Percentiles rank a stretch among this genome's conserved stretches.
phyloP scores from a whole-genome alignment of 2,113 vertebrate species.

The Apodemus sylvaticus region DNA sequence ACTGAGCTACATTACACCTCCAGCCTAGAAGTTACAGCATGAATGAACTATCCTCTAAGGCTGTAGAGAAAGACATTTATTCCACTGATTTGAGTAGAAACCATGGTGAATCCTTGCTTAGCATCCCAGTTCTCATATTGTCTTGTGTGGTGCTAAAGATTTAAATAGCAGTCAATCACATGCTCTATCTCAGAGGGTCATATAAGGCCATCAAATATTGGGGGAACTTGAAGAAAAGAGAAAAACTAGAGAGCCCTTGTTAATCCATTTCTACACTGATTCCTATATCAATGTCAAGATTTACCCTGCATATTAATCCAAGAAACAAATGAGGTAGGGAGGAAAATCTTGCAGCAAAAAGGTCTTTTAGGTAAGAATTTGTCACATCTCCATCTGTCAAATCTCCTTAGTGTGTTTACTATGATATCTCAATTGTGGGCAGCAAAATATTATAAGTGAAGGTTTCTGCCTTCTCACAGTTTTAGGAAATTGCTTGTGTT shows the following conservation, averaged over 20 bases:
- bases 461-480: background rate
- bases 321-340: background rate
- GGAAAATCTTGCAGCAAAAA: background rate
- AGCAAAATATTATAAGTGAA: background rate
- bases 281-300: background rate
- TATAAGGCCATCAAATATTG: background rate
- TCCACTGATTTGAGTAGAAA: conserved; percentile 16
- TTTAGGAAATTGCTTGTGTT: background rate
- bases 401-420: background rate
- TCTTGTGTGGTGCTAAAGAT: background rate
- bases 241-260: background rate
- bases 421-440: background rate
- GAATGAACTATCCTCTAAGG: background rate
- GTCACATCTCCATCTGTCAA: background rate
- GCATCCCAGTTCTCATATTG: background rate
- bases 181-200: background rate
- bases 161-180: background rate
- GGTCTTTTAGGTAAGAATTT: background rate
- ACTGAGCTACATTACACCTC: background rate
- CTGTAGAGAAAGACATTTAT: background rate
- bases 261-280: background rate
- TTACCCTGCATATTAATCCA: background rate
- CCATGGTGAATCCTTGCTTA: background rate
- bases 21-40: background rate
- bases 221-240: background rate